Evolutionary conservation across 1,140 invertebrate genomes (phyloP).

Genomic region (Theocolax elegans): DNA sequence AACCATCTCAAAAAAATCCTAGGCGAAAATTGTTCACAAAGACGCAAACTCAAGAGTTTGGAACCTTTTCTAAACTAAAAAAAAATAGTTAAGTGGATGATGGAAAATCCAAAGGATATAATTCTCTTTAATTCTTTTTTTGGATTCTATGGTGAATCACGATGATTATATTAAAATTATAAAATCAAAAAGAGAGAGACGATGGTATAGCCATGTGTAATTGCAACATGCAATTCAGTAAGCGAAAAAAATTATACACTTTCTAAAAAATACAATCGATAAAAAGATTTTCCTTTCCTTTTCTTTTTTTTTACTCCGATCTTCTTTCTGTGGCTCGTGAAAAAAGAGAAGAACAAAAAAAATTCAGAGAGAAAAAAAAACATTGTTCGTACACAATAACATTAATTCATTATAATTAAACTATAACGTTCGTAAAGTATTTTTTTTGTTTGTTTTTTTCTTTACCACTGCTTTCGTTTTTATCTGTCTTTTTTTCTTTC

Average conservation of each 20-base stretch:
- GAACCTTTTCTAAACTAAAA: conserved; percentile 29
- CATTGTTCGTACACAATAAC: conserved; percentile 49
- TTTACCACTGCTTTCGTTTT: conserved; percentile 32
- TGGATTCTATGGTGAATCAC: conserved; percentile 40
- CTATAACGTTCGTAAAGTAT: conserved; percentile 62
- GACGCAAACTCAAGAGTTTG: conserved; percentile 20
- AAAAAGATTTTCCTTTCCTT: conserved; percentile 50
- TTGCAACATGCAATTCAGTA: conserved; percentile 55
- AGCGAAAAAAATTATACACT: conserved; percentile 55
- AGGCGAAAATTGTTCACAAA: conserved; percentile 12
- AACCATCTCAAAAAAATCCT: conserved; percentile 30
- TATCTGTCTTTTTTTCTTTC: conserved; percentile 47
- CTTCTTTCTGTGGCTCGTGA: conserved; percentile 52
- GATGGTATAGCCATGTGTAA: conserved; percentile 56
- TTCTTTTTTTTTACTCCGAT: conserved; percentile 47
- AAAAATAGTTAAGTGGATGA: conserved; percentile 12
- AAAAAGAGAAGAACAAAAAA: conserved; percentile 50
- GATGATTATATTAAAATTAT: conserved; percentile 45
- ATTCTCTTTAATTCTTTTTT: conserved; percentile 31
- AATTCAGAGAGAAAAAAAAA: conserved; percentile 41
- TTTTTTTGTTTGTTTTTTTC: too few species aligned
- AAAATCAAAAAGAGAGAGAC: conserved; percentile 57
- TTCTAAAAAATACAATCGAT: conserved; percentile 58
- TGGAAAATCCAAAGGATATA: conserved; percentile 32
- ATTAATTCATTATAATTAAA: conserved; percentile 59